Percentiles rank a stretch among this genome's conserved stretches.
Conservation (phyloP, 2,888 invertebrate species). For the Alloplasta piceator region DNA sequence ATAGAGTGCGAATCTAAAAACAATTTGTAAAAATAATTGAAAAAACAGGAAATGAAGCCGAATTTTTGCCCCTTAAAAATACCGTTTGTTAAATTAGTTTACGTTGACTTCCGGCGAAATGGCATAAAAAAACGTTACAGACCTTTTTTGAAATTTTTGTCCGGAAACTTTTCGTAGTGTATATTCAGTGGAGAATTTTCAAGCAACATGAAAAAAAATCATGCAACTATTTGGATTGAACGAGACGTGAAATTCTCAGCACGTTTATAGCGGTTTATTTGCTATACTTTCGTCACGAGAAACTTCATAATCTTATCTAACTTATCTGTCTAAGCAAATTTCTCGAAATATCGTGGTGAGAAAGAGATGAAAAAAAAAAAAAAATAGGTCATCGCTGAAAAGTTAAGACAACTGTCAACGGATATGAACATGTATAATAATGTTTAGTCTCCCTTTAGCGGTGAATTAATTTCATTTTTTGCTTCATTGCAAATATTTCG, state of each 20-base stretch:
- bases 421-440: not conserved
- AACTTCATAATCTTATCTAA: conserved; percentile 45
- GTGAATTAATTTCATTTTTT: conserved; percentile 16
- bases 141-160: not conserved
- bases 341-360: conserved; percentile 32
- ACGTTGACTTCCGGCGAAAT: not conserved
- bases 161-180: not conserved
- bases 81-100: not conserved
- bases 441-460: conserved; percentile 10
- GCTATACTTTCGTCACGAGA: conserved; percentile 17
- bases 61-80: not conserved
- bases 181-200: not conserved
- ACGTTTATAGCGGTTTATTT: conserved; percentile 7
- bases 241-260: conserved; percentile 18
- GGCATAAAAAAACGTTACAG: not conserved
- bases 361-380: conserved; percentile 8
- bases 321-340: conserved; percentile 58
- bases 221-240: too few relatives aligned
- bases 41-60: too few relatives aligned
- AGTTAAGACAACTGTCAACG: conserved; percentile 7
- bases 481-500: not conserved
- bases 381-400: conserved; percentile 34
- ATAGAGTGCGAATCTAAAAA: too few relatives aligned
- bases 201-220: not conserved
- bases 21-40: too few relatives aligned